Evolutionary conservation across 2,113 vertebrate species (phyloP), one percentile per base, ranked within the genome.

Genomic region (Pipa parva): DNA sequence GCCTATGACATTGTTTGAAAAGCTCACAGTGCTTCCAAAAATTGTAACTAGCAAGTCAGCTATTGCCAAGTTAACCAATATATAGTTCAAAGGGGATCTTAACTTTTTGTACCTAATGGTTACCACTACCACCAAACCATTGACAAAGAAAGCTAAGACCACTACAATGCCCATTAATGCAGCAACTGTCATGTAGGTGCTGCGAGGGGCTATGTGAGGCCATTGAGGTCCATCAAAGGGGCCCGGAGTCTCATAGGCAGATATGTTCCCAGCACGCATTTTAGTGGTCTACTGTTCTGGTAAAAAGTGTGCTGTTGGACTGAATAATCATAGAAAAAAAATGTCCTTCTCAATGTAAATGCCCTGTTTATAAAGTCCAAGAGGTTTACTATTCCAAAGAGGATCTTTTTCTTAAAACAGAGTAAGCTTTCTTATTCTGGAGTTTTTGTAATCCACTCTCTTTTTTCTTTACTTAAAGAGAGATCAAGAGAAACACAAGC

Each of bases 181-280:
- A 0, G 81, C 78, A 63, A 81, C 76, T 0, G 24, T 54, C 37
- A 70, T 7, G 59, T 79, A 84, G 4, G 0, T 4, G n/a, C 71
- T 73, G 62, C 18, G 18, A 0, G 78, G 77, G 1, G 74, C 83
- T 25, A 73, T 62, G 64, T 83, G 36, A 48, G 81, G 84, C 84
- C 84, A 84, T 42, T 83, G 83, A 5, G 84, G 81, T 1, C 84
- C 83, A 0, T 83, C 76, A 0, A 80, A 84, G 3, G 84, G 77
- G 7, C 80, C 77, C 0, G 63, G 75, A 11, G 74, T 77, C 45
- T 52, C 0, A 0, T 33, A 74, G 24, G 49, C 15, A 0, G 77
- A 59, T 67, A 52, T 58, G 2, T 55, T 71, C 8, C 57, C 6
- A 26, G 49, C n/a, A 15, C 13, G 0, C 74, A 73, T 81, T 7